Evolutionary conservation across 2,797 vertebrate species (phyloP), one percentile per base, ranked within the genome.

Genomic region (Schizopygopsis malacanthus): DNA sequence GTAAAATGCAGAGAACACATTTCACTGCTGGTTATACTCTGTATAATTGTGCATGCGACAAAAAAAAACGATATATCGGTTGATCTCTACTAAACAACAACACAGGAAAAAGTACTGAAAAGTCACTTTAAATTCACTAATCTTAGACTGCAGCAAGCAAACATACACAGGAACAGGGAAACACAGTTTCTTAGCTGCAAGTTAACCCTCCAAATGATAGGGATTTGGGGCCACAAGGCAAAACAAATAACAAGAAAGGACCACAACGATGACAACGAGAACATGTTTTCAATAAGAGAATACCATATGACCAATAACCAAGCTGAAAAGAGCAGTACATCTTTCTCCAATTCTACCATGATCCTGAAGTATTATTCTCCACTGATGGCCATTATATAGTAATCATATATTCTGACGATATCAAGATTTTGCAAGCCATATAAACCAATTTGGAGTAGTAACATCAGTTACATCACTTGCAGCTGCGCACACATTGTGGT

Each of bases 81-180:
- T 28, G 28, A 28, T 28, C 28, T 28, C 28, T 28, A 28, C 28
- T 28, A 28, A 80, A 20, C n/a, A 20, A 76, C 22, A n/a, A 50
- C 12, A 39, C 15, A 13, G 10, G 6, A 63, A 59, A 72, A 71
- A 56, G 3, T 33, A 81, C 47, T 81, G 12, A 6, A 39, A 79
- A 86, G 86, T 87, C 87, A 87, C 18, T 61, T 81, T 77, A 71
- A 79, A 87, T 72, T 39, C 72, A 84, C 85, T 84, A 86, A 87
- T 90, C 86, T 56, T 28, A 18, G 76, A 81, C 71, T 83, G 84
- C 52, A 88, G 81, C 52, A 76, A 81, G 85, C 85, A 69, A 69
- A 79, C 80, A 85, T 47, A 80, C 77, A 80, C 83, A 85, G 81
- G 85, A 88, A 81, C 89, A 91, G 90, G 90, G 90, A 93, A 90